Evolutionary conservation across 1,140 invertebrate genomes (phyloP).

Genomic region (Pseudomyrmex sp.): DNA sequence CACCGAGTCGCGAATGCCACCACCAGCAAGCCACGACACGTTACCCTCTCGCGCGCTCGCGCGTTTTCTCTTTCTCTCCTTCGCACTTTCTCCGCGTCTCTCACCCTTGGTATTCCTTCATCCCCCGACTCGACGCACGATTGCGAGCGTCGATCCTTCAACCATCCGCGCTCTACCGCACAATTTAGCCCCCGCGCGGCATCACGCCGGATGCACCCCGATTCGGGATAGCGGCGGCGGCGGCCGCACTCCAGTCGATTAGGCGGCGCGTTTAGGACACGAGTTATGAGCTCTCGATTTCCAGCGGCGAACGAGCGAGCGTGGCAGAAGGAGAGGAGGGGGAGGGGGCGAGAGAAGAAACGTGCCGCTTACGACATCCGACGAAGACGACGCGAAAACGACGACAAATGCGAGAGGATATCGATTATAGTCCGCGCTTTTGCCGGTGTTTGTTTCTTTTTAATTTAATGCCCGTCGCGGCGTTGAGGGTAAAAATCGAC

Average conservation of each 20-base stretch:
- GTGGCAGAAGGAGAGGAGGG: not conserved
- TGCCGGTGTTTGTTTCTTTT: conserved; percentile 55
- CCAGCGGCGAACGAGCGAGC: conserved; percentile 24
- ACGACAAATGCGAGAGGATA: conserved; percentile 40
- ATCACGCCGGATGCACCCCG: conserved; percentile 58
- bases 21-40: conserved; percentile 30
- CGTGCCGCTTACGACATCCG: conserved; percentile 21
- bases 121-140: conserved; percentile 39
- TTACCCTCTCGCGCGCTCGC: conserved; percentile 29
- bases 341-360: conserved; percentile 18
- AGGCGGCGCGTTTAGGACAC: conserved; percentile 57
- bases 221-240: conserved; percentile 36
- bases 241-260: conserved; percentile 56
- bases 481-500: conserved; percentile 35
- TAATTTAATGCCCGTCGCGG: conserved; percentile 53
- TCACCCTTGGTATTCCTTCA: conserved; percentile 39
- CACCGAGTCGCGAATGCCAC: not conserved
- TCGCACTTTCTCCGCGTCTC: not conserved
- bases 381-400: conserved; percentile 41
- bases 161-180: conserved; percentile 56
- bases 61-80: conserved; percentile 15
- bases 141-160: conserved; percentile 52
- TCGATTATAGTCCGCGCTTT: conserved; percentile 37
- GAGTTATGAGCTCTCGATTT: conserved; percentile 59
- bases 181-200: conserved; percentile 60